Conservation (phyloP, 2,113 vertebrate species). For the Tretioscincus oriximinensis region DNA sequence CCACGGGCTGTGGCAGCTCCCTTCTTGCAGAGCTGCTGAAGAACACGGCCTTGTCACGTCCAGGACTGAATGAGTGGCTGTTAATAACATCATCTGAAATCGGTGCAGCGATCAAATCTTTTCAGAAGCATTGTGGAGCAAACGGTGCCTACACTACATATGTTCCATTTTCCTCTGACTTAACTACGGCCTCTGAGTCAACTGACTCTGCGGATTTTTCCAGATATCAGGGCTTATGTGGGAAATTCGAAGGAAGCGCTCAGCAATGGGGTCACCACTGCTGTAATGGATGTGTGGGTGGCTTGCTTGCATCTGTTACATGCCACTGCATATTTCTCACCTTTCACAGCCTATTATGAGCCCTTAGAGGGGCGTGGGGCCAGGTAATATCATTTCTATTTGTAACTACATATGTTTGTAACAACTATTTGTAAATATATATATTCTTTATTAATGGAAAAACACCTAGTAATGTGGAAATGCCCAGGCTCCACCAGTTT, state of each 20-base stretch:
- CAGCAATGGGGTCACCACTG: background rate
- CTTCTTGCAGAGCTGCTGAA: background rate
- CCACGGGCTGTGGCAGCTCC: background rate
- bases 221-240: background rate
- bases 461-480: too few species aligned
- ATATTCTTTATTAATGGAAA: background rate
- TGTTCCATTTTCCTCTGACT: background rate
- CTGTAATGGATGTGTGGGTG: background rate
- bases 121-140: background rate
- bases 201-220: conserved; percentile 4
- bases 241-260: background rate
- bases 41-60: background rate
- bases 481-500: too few species aligned
- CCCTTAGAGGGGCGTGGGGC: too few species aligned
- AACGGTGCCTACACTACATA: conserved; percentile 7
- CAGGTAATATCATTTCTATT: background rate
- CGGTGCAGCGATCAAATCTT: background rate
- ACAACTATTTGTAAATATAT: background rate
- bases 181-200: conserved; percentile 2
- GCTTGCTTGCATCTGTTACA: background rate
- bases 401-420: too few species aligned
- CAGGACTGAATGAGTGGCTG: background rate
- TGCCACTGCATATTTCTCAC: conserved; percentile 6
- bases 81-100: background rate
- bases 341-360: background rate